These are phyloP conservation scores for Zaprionus ghesquierei DNA, from an alignment of 1,140 invertebrate species.

Conservation along the genomic window DNA sequence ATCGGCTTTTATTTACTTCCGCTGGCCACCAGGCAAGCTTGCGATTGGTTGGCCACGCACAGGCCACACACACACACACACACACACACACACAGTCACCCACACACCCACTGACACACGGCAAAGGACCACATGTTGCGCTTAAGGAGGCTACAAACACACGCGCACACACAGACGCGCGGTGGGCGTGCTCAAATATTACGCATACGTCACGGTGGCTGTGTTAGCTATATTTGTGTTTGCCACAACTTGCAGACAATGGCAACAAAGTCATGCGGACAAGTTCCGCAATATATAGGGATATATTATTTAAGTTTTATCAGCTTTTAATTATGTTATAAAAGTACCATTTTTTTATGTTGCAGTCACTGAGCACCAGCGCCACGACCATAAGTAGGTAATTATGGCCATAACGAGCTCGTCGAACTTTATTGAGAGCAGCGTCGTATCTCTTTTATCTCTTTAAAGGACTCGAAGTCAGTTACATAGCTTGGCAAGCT, in stretches of 20 bases:
- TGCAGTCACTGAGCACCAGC: conserved; percentile 31
- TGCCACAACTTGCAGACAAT: conserved; percentile 52
- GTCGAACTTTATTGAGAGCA: conserved; percentile 53
- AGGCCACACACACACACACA: conserved; percentile 20
- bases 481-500: conserved; percentile 1
- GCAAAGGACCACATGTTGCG: conserved; percentile 67
- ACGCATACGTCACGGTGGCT: conserved; percentile 60
- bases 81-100: conserved; percentile 23
- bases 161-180: conserved; percentile 1
- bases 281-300: conserved; percentile 58
- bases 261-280: conserved; percentile 2
- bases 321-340: conserved; percentile 77
- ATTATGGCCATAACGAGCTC: conserved; percentile 47
- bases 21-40: conserved; percentile 35
- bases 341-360: conserved; percentile 63
- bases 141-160: conserved; percentile 26
- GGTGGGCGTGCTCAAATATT: conserved; percentile 74
- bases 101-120: conserved; percentile 13
- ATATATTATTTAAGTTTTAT: conserved; percentile 75
- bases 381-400: conserved; percentile 54
- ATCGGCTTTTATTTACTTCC: conserved; percentile 79
- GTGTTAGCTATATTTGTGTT: conserved; percentile 24
- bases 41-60: conserved; percentile 54
- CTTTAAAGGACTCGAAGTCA: conserved; percentile 34
- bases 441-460: neutral